A percentile compares a stretch with the other conserved stretches of the same genome.
Conservation (phyloP, 2,888 invertebrate genomes). For the Hypomecis punctinalis region DNA sequence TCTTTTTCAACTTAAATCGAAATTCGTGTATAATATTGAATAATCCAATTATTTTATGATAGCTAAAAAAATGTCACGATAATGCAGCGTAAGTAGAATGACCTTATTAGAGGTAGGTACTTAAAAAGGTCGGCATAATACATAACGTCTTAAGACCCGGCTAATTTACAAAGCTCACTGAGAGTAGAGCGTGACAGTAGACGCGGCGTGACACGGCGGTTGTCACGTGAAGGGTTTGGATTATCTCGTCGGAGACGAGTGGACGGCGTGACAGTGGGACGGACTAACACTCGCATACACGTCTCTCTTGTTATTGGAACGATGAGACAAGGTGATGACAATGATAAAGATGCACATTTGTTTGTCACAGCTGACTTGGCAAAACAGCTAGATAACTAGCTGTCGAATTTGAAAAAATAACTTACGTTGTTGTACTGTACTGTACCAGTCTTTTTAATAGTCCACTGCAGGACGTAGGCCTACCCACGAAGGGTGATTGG, state of each 20-base stretch:
- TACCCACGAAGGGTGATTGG: no score
- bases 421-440: no score
- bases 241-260: conserved; percentile 41
- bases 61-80: neutral
- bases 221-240: conserved; percentile 40
- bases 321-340: no score
- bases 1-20: no score
- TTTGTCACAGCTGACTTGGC: no score
- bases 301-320: conserved; percentile 8
- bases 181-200: conserved; percentile 29
- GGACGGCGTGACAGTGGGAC: conserved; percentile 28
- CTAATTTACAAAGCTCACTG: conserved; percentile 22
- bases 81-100: neutral
- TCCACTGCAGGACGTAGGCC: no score
- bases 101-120: neutral
- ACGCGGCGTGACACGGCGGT: conserved; percentile 23
- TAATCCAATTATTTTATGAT: neutral
- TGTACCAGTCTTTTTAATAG: no score
- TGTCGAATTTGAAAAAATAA: no score
- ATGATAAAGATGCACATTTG: no score
- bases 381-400: no score
- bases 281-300: conserved; percentile 22
- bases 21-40: no score
- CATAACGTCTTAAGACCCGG: conserved; percentile 27
- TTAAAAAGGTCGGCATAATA: conserved; percentile 7